Evolutionary conservation across 2,888 invertebrate species (phyloP), one percentile per base, ranked within the genome.

Genomic region (Dicyrtoma fusca): DNA sequence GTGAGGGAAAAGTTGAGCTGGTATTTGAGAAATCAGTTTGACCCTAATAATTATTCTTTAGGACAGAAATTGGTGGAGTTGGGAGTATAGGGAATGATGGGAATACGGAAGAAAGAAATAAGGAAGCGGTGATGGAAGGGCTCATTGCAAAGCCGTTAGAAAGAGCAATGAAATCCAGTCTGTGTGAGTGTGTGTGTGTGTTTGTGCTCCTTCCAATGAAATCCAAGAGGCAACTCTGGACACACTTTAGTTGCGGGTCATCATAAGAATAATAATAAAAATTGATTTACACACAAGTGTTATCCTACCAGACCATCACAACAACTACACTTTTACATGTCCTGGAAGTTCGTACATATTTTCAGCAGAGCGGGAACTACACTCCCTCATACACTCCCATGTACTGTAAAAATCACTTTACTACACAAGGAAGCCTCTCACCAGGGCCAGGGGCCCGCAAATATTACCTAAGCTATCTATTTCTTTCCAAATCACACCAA

Each of bases 161-260:
- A n/a, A 19, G 21, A 17, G 53, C 53, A 53, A 53, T 53, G 53
- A 21, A 21, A 21, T 11, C 17, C 10, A 53, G 17, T 53, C n/a
- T n/a, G 49, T 49, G 49, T 17, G 53, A 21, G 17, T 53, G 53
- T 17, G 49, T 49, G 17, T 53, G n/a, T n/a, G 49, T 49, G 49
- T 17, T n/a, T 17, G 17, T 53, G 53, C 3, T 8, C 34, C 34
- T 34, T 34, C 34, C 34, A 34, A 34, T 34, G 34, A 34, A 34
- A 5, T 34, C 3, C 34, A 34, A 34, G 8, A 34, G 34, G 34
- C 34, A 34, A 34, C 34, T 34, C 3, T 34, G 34, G 34, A 34
- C 34, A 34, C 34, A 34, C 8, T 34, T 3, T 34, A 8, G 34
- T 34, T 3, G 34, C 4, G 8, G 34, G 8, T 34, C 4, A 34